These are phyloP conservation scores for Lagorchestes hirsutus DNA, from an alignment of 2,797 vertebrate species.

Conservation along the genomic window DNA sequence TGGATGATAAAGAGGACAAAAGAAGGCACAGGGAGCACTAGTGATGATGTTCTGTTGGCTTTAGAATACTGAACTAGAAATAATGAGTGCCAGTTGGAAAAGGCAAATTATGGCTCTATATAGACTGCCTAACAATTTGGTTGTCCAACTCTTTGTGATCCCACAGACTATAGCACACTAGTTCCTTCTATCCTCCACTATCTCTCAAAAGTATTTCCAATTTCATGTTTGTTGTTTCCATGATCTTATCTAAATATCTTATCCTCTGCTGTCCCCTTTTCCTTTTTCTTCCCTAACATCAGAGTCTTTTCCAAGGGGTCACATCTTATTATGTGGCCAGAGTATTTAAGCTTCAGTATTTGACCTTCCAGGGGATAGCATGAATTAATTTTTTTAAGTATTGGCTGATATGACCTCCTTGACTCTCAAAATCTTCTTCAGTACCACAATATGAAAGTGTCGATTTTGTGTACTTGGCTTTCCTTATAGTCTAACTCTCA, in stretches of 20 bases:
- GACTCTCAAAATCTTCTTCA: not conserved
- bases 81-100: not conserved
- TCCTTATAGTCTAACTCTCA: not conserved
- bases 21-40: not conserved
- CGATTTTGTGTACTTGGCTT: not conserved
- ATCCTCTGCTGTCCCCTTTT: not conserved
- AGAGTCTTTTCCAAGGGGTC: not conserved
- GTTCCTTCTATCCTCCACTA: not conserved
- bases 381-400: not conserved
- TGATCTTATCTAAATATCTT: not conserved
- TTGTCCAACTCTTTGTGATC: not conserved
- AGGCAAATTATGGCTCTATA: not conserved
- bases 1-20: not conserved
- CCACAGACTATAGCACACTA: not conserved
- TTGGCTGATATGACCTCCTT: not conserved
- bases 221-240: not conserved
- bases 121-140: not conserved
- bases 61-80: not conserved
- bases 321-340: not conserved
- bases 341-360: not conserved
- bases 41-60: not conserved
- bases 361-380: not conserved
- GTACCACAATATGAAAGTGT: not conserved
- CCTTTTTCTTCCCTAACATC: not conserved
- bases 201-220: not conserved